Evolutionary conservation across 2,797 vertebrate species (phyloP), one percentile per base, ranked within the genome.

Genomic region (Melanotaenia boesemani): DNA sequence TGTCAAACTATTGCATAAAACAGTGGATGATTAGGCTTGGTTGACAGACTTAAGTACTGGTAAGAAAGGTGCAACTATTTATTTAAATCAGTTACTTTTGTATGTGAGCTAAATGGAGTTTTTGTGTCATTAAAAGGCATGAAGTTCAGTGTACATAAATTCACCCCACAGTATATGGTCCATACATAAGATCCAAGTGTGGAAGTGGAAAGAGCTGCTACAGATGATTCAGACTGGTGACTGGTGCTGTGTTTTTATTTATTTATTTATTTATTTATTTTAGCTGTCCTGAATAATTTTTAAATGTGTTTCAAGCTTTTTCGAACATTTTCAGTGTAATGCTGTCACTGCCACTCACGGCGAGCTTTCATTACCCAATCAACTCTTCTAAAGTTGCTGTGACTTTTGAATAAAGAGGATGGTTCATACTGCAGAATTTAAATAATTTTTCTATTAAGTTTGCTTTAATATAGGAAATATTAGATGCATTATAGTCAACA

Each of bases 301-400:
- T 68, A 67, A 74, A 70, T 87, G 90, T 83, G 85, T 85, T 89
- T 86, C 85, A 79, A 80, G 86, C 67, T 89, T 82, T 81, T 75
- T 88, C 86, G 83, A 89, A 86, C 83, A 85, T 91, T 90, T 89
- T 85, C 80, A 79, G 78, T 85, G 79, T 80, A 88, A 85, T 78
- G 72, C 74, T 84, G 76, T 90, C 86, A 86, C 88, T 83, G 86
- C 76, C 65, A 24, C 74, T 76, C 88, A 86, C 87, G 86, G 81
- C 79, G 84, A 87, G 84, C 80, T 71, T 69, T 50, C 75, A 85
- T 77, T 77, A 76, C 84, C 88, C 83, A 89, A 80, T 85, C 91
- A 90, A 80, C 79, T 69, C 69, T 52, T 80, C 66, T 81, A 80
- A 91, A 82, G 83, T 82, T 68, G 80, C 74, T 66, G 77, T 83